These are phyloP conservation scores for Drosophila arawakana DNA, from an alignment of 1,140 invertebrate genomes.

Conservation along the genomic window DNA sequence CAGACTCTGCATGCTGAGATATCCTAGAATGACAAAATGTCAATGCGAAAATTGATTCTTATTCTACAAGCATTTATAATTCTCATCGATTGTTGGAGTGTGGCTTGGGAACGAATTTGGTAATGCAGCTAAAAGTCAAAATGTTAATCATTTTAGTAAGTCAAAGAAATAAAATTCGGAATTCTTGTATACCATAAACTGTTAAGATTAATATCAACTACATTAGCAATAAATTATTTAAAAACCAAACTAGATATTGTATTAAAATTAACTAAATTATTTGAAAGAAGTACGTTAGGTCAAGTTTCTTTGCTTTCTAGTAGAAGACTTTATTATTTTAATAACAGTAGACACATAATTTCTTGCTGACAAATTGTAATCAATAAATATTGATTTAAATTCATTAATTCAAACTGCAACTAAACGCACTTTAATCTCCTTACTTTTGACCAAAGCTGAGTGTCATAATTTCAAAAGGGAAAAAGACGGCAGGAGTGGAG, in stretches of 20 bases:
- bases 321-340: no score
- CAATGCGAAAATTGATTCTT: slow-evolving; percentile 28
- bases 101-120: neutral
- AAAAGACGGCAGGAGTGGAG: neutral
- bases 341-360: no score
- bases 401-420: neutral
- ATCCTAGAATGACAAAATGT: neutral
- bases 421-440: slow-evolving; percentile 5
- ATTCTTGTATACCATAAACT: no score
- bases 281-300: no score
- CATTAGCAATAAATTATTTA: no score
- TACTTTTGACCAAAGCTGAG: slow-evolving; percentile 5
- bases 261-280: no score
- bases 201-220: no score
- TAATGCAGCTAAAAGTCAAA: neutral
- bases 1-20: slow-evolving; percentile 19
- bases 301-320: no score
- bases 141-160: no score
- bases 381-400: neutral
- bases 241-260: no score
- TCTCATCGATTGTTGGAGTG: slow-evolving; percentile 6
- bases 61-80: neutral
- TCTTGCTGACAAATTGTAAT: neutral
- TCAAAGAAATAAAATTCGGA: no score
- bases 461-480: slow-evolving; percentile 1